Conservation (phyloP, 2,113 vertebrate genomes). For the Falcunculus frontatus region DNA sequence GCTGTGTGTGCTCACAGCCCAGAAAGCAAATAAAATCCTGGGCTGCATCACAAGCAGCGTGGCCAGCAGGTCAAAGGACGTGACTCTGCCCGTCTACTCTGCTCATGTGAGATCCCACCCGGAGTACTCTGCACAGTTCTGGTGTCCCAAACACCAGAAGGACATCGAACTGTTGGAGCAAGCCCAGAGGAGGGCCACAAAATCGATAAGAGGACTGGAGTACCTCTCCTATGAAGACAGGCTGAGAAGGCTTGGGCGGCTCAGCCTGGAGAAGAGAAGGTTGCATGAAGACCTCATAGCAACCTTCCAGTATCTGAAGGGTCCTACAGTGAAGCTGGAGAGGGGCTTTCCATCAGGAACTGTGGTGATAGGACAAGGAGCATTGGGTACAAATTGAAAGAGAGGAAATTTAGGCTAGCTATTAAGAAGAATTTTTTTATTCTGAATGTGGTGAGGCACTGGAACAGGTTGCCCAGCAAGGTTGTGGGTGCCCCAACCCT, state of each 20-base stretch:
- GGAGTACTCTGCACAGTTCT: neutral
- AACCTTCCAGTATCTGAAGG: neutral
- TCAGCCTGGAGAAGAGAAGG: neutral
- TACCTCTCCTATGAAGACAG: accelerated
- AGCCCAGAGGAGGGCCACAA: neutral
- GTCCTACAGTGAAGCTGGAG: neutral
- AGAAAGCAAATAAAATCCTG: neutral
- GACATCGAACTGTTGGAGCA: neutral
- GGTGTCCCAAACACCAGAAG: neutral
- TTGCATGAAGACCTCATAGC: neutral
- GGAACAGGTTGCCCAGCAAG: neutral
- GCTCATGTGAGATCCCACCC: neutral
- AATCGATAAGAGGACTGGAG: neutral
- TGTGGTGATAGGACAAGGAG: neutral
- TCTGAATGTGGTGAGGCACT: neutral
- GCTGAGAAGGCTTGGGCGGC: neutral
- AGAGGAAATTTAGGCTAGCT: neutral
- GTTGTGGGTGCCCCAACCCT: neutral
- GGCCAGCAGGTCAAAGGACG: neutral
- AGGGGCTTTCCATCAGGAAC: neutral
- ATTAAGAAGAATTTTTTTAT: neutral
- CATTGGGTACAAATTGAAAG: neutral
- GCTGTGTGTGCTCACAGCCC: neutral
- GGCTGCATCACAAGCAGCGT: accelerated
- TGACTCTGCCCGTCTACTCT: neutral